Conservation (phyloP, 2,797 vertebrate species). For the Taenioides sp. region DNA sequence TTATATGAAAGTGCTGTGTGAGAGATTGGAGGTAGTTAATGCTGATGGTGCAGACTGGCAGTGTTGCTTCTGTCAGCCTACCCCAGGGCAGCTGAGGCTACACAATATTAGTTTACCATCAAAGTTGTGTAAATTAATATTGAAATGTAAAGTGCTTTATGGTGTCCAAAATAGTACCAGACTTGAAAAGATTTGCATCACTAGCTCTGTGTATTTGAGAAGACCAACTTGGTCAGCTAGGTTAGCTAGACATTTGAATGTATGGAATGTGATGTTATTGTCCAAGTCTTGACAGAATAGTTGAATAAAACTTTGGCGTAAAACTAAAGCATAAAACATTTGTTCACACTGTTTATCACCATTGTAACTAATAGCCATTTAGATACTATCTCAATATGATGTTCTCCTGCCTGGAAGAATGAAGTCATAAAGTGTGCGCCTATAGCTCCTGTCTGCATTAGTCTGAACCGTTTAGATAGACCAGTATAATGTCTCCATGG, state of each 20-base stretch:
- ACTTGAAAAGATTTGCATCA: background rate
- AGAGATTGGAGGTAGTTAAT: background rate
- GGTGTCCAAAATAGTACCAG: no score
- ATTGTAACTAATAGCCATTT: background rate
- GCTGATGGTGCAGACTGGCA: background rate
- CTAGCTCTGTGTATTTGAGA: background rate
- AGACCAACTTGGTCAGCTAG: background rate
- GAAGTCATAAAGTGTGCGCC: slow-evolving; percentile 18
- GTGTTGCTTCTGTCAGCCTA: background rate
- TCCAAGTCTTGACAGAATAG: background rate
- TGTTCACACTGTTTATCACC: background rate
- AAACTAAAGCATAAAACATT: background rate
- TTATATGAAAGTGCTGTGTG: background rate
- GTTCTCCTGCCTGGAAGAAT: background rate
- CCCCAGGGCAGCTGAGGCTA: background rate
- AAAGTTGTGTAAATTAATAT: background rate
- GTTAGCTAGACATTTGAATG: background rate
- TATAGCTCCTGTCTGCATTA: slow-evolving; percentile 29
- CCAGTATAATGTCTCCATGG: slow-evolving; percentile 26
- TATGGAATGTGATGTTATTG: background rate
- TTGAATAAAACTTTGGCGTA: background rate
- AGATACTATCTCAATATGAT: background rate
- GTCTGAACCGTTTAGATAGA: slow-evolving; percentile 26
- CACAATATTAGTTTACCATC: no score
- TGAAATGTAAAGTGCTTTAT: background rate